Percentiles rank a stretch among this genome's conserved stretches.
These are phyloP conservation scores for Brachynemurus nebulosus DNA, from an alignment of 2,888 invertebrate genomes.

Conservation along the genomic window DNA sequence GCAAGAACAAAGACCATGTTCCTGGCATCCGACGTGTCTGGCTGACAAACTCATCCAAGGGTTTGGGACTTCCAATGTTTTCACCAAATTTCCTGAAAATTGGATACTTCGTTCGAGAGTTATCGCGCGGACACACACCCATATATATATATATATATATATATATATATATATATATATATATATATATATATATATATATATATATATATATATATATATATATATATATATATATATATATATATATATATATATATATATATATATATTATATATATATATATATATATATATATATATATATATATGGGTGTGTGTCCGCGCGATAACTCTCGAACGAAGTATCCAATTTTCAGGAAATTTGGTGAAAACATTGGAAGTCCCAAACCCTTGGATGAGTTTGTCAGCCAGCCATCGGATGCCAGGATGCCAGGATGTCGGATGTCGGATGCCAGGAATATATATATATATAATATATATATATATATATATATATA, in stretches of 20 bases:
- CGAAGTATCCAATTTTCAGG: no score
- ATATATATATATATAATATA: background rate
- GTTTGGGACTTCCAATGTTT: no score
- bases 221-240: conserved; percentile 1
- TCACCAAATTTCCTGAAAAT: no score
- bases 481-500: background rate
- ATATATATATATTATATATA: background rate
- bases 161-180: background rate
- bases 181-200: background rate
- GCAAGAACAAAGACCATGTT: no score
- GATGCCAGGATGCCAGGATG: no score
- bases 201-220: background rate
- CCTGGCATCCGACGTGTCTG: no score
- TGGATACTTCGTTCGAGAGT: no score
- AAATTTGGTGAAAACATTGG: no score
- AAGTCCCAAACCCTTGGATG: no score
- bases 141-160: conserved; percentile 5
- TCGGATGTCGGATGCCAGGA: background rate
- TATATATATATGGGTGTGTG: background rate
- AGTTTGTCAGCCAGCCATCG: no score
- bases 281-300: conserved; percentile 4
- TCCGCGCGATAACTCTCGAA: no score
- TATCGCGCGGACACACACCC: background rate
- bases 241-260: background rate
- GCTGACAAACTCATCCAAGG: no score